Conservation (phyloP, 92 coral and sea anemone species). For the Muricea muricata region DNA sequence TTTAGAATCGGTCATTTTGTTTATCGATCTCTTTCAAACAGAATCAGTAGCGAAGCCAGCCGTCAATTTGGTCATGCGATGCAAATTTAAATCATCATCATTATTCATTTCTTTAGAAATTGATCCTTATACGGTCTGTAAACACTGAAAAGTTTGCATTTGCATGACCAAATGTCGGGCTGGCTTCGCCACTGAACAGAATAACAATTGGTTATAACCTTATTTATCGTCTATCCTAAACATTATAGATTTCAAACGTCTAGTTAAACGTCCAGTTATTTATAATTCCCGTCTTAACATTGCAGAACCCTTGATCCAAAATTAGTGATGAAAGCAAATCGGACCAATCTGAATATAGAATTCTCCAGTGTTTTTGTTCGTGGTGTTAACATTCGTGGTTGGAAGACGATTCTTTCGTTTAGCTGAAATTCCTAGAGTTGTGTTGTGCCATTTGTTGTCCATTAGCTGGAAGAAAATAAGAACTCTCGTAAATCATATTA, state of each 20-base stretch:
- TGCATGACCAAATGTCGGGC: too few relatives aligned
- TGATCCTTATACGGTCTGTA: too few relatives aligned
- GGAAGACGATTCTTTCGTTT: conserved; percentile 77
- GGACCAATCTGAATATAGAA: conserved; percentile 90
- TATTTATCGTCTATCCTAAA: conserved; percentile 49
- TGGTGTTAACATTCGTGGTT: conserved; percentile 74
- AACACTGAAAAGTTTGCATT: too few relatives aligned
- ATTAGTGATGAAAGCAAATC: conserved; percentile 70
- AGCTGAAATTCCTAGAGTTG: conserved; percentile 76
- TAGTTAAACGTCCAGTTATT: too few relatives aligned
- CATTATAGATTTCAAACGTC: not conserved
- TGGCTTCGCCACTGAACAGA: too few relatives aligned
- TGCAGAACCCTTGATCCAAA: not conserved
- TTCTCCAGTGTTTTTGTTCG: conserved; percentile 59
- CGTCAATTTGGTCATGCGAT: too few relatives aligned
- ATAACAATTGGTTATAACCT: conserved; percentile 45
- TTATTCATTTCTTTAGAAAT: too few relatives aligned
- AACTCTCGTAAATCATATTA: not conserved
- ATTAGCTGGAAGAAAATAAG: conserved; percentile 48
- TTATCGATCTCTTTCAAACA: too few relatives aligned
- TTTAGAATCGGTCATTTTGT: too few relatives aligned
- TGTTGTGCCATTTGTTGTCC: conserved; percentile 76
- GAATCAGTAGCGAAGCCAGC: too few relatives aligned
- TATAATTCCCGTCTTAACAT: conserved; percentile 11
- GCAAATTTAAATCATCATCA: too few relatives aligned